Conservation (phyloP, 2,113 vertebrate genomes). For the Brachypteracias leptosomus region DNA sequence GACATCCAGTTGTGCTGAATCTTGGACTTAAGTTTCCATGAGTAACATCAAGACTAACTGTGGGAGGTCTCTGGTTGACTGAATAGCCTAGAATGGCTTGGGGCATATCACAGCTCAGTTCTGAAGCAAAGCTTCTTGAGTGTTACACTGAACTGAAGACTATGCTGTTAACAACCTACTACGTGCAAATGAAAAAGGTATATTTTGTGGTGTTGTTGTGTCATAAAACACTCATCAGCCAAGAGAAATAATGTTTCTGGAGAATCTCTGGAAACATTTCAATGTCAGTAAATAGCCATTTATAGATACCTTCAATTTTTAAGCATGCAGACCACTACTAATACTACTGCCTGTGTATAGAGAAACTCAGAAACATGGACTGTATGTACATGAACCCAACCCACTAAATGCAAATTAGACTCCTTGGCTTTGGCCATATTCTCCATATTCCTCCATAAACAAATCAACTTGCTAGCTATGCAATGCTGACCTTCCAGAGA, state of each 20-base stretch:
- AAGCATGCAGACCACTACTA: not conserved
- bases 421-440: not conserved
- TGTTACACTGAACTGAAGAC: not conserved
- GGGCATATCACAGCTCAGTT: not conserved
- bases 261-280: not conserved
- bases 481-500: not conserved
- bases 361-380: not conserved
- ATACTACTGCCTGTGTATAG: not conserved
- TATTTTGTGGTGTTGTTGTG: not conserved
- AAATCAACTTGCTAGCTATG: not conserved
- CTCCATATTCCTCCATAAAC: not conserved
- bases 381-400: not conserved
- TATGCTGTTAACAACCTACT: not conserved
- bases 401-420: not conserved
- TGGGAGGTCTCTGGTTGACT: not conserved
- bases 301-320: not conserved
- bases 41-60: not conserved
- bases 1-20: not conserved
- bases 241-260: not conserved
- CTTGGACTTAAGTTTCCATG: not conserved
- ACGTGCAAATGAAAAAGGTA: not conserved
- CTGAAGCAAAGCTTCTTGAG: not conserved
- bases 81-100: not conserved
- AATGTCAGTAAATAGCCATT: not conserved
- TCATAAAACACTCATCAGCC: not conserved